A percentile compares a stretch with the other conserved stretches of the same genome.
phyloP scores from a whole-genome alignment of 2,888 invertebrate genomes.

The Xestia rhomboidea region DNA sequence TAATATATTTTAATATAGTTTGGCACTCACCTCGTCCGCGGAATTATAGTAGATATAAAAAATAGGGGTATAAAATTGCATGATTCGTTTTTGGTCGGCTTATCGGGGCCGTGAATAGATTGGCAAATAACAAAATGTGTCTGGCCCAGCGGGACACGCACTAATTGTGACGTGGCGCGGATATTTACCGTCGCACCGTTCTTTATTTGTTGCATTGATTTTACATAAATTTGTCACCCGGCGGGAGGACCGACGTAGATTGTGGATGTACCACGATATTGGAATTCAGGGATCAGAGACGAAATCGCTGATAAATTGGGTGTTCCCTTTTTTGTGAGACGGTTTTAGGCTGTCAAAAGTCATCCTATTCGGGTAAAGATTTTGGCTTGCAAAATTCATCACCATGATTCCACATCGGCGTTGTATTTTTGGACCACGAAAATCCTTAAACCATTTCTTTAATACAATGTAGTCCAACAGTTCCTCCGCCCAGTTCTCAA shows the following conservation, averaged over 20 bases:
- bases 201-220: constrained; percentile 75
- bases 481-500: constrained; percentile 20
- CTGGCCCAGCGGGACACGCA: constrained; percentile 70
- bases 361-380: constrained; percentile 20
- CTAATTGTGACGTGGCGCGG: constrained; percentile 78
- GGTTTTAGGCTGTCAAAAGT: constrained; percentile 43
- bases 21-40: background rate
- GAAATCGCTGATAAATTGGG: constrained; percentile 70
- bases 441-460: background rate
- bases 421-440: constrained; percentile 6
- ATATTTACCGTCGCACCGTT: constrained; percentile 73
- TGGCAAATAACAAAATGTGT: constrained; percentile 71
- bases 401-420: background rate
- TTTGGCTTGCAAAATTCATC: constrained; percentile 12
- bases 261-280: constrained; percentile 67
- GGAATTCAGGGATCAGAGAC: constrained; percentile 70
- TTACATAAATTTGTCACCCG: constrained; percentile 71
- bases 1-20: constrained; percentile 20
- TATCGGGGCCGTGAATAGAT: constrained; percentile 62
- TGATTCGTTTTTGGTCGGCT: constrained; percentile 55
- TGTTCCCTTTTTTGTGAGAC: constrained; percentile 57
- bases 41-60: constrained; percentile 27
- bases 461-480: constrained; percentile 6
- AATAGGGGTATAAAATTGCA: constrained; percentile 41
- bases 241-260: constrained; percentile 62